A percentile compares a stretch with the other conserved stretches of the same genome.
phyloP scores from a whole-genome alignment of 2,113 vertebrate genomes.

The Prolemur simus region DNA sequence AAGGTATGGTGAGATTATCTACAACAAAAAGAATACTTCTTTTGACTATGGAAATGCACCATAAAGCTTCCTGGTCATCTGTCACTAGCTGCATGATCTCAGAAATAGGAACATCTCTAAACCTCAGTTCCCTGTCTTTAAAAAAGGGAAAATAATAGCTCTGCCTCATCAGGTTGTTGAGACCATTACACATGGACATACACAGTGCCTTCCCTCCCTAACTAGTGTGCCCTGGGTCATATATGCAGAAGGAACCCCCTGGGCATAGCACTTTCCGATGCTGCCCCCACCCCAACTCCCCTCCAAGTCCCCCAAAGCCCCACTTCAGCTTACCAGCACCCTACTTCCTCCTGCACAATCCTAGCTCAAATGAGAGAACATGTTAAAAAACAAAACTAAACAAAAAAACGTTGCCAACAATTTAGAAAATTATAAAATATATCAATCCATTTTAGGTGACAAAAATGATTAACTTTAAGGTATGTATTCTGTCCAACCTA shows the following conservation, averaged over 20 bases:
- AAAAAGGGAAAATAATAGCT: neutral
- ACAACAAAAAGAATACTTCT: neutral
- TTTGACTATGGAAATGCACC: neutral
- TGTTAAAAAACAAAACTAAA: neutral
- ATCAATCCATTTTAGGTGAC: neutral
- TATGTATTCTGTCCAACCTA: neutral
- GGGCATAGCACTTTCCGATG: neutral
- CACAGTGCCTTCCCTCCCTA: neutral
- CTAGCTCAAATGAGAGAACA: neutral
- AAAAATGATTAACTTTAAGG: neutral
- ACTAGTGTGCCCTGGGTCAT: neutral
- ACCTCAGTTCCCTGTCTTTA: neutral
- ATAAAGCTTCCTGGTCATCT: neutral
- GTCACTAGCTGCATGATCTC: neutral
- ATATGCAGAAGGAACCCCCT: neutral
- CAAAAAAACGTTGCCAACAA: neutral
- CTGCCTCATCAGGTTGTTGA: neutral
- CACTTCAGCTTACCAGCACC: neutral
- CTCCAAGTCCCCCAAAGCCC: neutral
- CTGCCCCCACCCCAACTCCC: neutral
- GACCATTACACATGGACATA: neutral
- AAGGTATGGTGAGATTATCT: neutral
- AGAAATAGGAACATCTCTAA: neutral
- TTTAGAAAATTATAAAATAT: neutral
- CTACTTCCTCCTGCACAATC: neutral